Evolutionary conservation across 1,140 invertebrate genomes (phyloP), one percentile per base, ranked within the genome.

Genomic region (Atta cephalotes): DNA sequence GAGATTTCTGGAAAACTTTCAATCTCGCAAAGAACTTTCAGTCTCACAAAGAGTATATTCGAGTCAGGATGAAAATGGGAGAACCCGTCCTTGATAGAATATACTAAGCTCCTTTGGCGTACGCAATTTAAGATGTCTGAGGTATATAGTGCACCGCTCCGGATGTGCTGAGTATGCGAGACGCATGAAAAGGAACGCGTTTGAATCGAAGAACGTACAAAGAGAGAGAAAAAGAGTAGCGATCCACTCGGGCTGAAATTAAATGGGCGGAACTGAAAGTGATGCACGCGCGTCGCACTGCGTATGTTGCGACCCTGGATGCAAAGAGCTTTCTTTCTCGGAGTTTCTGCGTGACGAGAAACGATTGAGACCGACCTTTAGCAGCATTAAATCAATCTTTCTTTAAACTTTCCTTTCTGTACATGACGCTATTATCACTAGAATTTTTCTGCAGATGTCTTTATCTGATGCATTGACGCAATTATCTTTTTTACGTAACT

Each of bases 1-100:
- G 21, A 72, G 51, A 87, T 81, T 81, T 74, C 76, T 53, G 51
- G 10, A 68, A 74, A 72, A 70, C 5, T 68, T 71, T 79, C 77
- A 51, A 28, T 56, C 63, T 56, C 28, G 28, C 60, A 7, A 28
- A 25, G 9, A 45, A 12, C 3, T 25, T 25, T 25, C 25, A 25
- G 25, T 25, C 25, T 25, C 18, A 79, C 14, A 79, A 79, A 79
- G 62, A 45, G 7, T 21, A 0, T 35, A 79, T 53, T 18, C 53
- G 14, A 77, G 56, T 35, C 18, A 21, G 7, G 66, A 60, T 53
- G 18, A 45, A 77, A 77, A 25, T 31, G 6, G 6, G 53, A 45
- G n/a, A 35, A 58, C 21, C 16, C 35, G 35, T 66, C 53, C 63
- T 74, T 53, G 53, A 35, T 10, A 53, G 53, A 70, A 72, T 25